phyloP scores from a whole-genome alignment of 2,888 invertebrate genomes.

The Pharmacophagus antenor region DNA sequence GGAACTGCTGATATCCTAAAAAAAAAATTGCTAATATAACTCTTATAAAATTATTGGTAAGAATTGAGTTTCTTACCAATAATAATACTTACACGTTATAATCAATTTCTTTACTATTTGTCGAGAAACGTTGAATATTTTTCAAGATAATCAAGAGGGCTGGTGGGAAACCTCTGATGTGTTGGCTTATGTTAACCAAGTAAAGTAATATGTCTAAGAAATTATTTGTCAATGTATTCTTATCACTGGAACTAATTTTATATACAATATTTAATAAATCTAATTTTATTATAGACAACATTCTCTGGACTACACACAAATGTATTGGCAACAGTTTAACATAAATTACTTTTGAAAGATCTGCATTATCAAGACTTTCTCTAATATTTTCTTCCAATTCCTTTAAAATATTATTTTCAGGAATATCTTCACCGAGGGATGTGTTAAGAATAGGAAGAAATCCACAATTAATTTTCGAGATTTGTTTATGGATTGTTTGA shows the following conservation, averaged over 20 bases:
- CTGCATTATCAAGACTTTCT: constrained; percentile 38
- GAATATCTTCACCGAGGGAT: constrained; percentile 54
- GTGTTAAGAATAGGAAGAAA: constrained; percentile 43
- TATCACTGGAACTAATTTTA: constrained; percentile 29
- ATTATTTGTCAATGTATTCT: constrained; percentile 23
- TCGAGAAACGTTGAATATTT: constrained; percentile 44
- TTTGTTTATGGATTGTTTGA: constrained; percentile 56
- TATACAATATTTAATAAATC: constrained; percentile 34
- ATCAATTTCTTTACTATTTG: constrained; percentile 36
- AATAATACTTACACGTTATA: constrained; percentile 47
- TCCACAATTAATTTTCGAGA: constrained; percentile 44
- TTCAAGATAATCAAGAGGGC: constrained; percentile 54
- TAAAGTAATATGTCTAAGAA: constrained; percentile 33
- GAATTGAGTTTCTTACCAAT: no score
- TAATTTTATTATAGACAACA: constrained; percentile 51
- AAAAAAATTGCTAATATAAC: no score
- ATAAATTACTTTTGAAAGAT: constrained; percentile 35
- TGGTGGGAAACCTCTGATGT: constrained; percentile 53
- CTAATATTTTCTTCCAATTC: constrained; percentile 45
- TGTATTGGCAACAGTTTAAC: constrained; percentile 80
- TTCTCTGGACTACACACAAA: constrained; percentile 70
- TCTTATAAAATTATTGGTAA: neutral
- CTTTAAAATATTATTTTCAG: constrained; percentile 43
- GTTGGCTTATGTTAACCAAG: constrained; percentile 37
- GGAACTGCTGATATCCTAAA: constrained; percentile 58